Conservation (phyloP, 2,113 vertebrate species). For the Hyperopisus bebe region DNA sequence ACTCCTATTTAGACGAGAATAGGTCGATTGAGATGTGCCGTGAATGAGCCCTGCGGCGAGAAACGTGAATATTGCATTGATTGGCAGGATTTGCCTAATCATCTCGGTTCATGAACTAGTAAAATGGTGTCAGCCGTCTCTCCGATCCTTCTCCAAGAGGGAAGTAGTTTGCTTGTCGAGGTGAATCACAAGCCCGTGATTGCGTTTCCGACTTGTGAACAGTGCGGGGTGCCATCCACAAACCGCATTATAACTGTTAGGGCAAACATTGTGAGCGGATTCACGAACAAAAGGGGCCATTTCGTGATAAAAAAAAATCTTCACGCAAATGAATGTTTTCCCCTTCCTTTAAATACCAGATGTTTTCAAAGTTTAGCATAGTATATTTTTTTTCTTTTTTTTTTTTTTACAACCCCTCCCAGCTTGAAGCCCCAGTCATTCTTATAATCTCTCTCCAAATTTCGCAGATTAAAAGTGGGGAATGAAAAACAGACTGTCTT, state of each 20-base stretch:
- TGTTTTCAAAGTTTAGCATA: slow-evolving; percentile 39
- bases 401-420: slow-evolving; percentile 37
- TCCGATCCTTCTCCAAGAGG: slow-evolving; percentile 20
- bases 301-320: slow-evolving; percentile 56
- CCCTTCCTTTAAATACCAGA: slow-evolving; percentile 44
- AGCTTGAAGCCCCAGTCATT: slow-evolving; percentile 25
- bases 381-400: slow-evolving; percentile 33
- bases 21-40: slow-evolving; percentile 28
- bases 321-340: slow-evolving; percentile 24
- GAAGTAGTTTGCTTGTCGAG: slow-evolving; percentile 6
- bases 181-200: slow-evolving; percentile 25
- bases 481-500: slow-evolving; percentile 75
- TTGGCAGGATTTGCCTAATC: slow-evolving; percentile 39
- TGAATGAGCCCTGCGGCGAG: slow-evolving; percentile 16
- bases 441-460: slow-evolving; percentile 49
- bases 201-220: slow-evolving; percentile 34
- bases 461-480: slow-evolving; percentile 56
- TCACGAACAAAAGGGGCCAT: slow-evolving; percentile 22
- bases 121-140: slow-evolving; percentile 40
- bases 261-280: slow-evolving; percentile 37
- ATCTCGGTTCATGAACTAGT: slow-evolving; percentile 32
- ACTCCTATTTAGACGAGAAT: slow-evolving; percentile 19
- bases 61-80: slow-evolving; percentile 39
- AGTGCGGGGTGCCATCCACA: slow-evolving; percentile 31
- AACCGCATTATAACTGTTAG: slow-evolving; percentile 35